Conservation (phyloP, 2,888 invertebrate species). For the Melanostoma scalare region DNA sequence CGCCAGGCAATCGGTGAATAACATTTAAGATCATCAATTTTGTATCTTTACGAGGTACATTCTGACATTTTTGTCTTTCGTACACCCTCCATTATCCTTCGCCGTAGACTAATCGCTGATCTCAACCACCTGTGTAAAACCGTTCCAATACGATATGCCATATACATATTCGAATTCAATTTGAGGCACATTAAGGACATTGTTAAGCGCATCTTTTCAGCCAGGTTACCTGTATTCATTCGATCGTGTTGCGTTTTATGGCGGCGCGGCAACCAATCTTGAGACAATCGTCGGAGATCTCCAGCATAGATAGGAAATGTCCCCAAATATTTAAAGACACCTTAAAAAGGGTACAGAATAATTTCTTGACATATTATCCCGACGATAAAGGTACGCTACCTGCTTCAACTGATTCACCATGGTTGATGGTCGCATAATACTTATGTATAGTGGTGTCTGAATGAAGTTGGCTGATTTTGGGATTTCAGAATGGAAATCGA, state of each 20-base stretch:
- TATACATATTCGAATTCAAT: conserved; percentile 63
- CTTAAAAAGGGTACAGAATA: conserved; percentile 69
- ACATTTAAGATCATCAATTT: conserved; percentile 63
- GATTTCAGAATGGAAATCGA: conserved; percentile 66
- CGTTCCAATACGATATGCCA: conserved; percentile 59
- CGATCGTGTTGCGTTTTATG: conserved; percentile 39
- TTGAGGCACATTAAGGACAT: conserved; percentile 63
- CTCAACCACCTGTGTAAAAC: conserved; percentile 71
- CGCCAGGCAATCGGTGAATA: conserved; percentile 27
- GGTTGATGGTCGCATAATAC: background rate
- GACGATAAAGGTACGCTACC: conserved; percentile 46
- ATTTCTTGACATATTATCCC: conserved; percentile 70
- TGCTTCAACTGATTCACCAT: background rate
- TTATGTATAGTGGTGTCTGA: conserved; percentile 23
- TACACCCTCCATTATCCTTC: conserved; percentile 49
- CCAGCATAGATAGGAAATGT: conserved; percentile 52
- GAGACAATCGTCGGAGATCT: conserved; percentile 56
- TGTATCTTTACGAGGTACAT: conserved; percentile 54
- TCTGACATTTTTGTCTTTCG: conserved; percentile 29
- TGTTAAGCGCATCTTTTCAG: conserved; percentile 44
- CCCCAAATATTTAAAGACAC: conserved; percentile 71
- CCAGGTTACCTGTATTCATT: conserved; percentile 49
- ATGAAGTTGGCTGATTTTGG: conserved; percentile 52
- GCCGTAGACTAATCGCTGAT: conserved; percentile 60
- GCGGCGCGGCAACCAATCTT: conserved; percentile 45